Base-by-base conservation (phyloP, 2,888 invertebrate species). In the Gortyna flavago region DNA sequence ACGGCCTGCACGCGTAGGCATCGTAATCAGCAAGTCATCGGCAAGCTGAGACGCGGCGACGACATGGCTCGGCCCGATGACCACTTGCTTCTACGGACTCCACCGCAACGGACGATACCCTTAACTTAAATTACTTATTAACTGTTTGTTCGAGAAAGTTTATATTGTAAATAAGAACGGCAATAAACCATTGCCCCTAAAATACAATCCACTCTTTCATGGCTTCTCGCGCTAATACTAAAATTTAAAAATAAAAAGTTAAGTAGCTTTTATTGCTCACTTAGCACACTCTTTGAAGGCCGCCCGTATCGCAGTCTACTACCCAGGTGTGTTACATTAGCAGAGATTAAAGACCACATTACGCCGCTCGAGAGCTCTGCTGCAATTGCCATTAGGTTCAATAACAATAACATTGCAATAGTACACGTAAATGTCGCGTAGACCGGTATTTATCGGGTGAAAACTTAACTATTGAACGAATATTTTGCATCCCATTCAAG, bases 321-420 rank as follows among this genome's bases (percentile, higher is more conserved):
- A 1, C 9, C 38, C 70, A 38, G 77, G 48, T 57, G 44, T n/a
- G 32, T 32, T 6, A 64, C 70, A 78, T 70, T 79, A 65, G n/a
- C 64, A 16, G 21, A 35, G 32, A 79, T 64, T 57, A 38, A 78
- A 64, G 69, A n/a, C 25, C 54, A 38, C 69, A 69, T 79, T 64
- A 69, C 35, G 25, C n/a, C n/a, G n/a, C n/a, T 64, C 11, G 69
- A 38, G 25, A 54, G 62, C 35, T 25, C 29, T n/a, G 9, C 29
- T 64, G 79, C 35, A 44, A 44, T 62, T 62, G 29, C 44, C 44
- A 48, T 79, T 29, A 54, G 44, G 5, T 48, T 29, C 21, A 69
- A 78, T 78, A 78, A 38, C 35, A n/a, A 64, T 79, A 11, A 69
- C 54, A 35, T 29, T 35, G 13, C 51, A 35, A 62, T 41, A 62